Evolutionary conservation across 2,888 invertebrate genomes (phyloP), one percentile per base, ranked within the genome.

Genomic region (Anarsia innoxiella): DNA sequence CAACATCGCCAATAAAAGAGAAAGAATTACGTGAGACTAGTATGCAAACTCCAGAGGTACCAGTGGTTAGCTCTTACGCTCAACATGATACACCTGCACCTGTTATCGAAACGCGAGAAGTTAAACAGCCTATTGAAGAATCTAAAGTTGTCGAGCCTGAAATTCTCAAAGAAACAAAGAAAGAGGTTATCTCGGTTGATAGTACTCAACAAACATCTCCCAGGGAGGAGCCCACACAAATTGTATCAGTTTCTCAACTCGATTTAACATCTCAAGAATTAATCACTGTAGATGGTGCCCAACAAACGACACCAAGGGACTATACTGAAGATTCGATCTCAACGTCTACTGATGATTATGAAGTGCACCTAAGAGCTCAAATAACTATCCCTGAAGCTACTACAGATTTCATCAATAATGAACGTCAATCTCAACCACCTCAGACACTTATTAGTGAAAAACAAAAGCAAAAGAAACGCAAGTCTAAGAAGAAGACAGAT

Each of bases 221-320:
- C 19, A 14, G 45, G 40, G 38, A 42, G 5, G 23, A 39, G 39
- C 25, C 40, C 31, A 27, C 28, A n/a, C 23, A 36, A 9, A 15
- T 19, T 27, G 26, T 15, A 2, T 23, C n/a, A 49, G 8, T 51
- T 6, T 48, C 64, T 12, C 38, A 49, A 19, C 37, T 66, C 36
- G 62, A 70, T 26, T 34, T 63, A 2, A 46, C n/a, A n/a, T 5
- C 49, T 38, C 53, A 42, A 28, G 63, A 69, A 46, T 35, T 57
- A 3, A 11, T 55, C 1, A 67, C 67, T 10, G 49, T 65, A 9
- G 74, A 76, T 15, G 63, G 44, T 30, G 59, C 56, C 33, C 51
- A 73, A 59, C 77, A 89, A 69, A 90, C 91, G 9, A 87, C 88
- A 14, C 89, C 91, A 2, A 85, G 88, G 45, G 66, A 84, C 10